Base-by-base conservation (phyloP, 2,888 invertebrate genomes). In the Pediacus dermestoides region DNA sequence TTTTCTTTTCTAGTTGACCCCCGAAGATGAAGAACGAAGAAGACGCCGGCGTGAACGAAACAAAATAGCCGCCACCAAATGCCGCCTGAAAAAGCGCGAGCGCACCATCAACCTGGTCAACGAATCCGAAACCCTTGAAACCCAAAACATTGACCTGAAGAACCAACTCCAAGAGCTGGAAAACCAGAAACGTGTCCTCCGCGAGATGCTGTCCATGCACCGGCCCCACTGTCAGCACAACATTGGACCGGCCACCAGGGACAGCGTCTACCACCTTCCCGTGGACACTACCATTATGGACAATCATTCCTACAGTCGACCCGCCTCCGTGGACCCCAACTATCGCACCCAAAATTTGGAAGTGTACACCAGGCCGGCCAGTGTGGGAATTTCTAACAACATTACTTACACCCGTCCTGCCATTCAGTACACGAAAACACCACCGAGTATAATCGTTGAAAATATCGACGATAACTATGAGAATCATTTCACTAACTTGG, bases 11-110 rank as follows among this genome's bases (percentile, higher is more conserved):
- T n/a, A 88, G 88, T 71, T 92, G 50, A 92, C 93, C 6, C 87
- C 88, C 31, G 92, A 92, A 73, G 92, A 92, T 63, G 92, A 92
- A 71, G 92, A 91, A 63, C 77, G 92, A 18, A 77, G 92, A 39
- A 74, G 87, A 42, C 77, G 90, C 39, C 76, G 93, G 60, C 80
- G 93, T 58, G 93, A 93, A 70, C 76, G 92, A 54, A 93, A 93
- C 70, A 93, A 93, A 74, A 88, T 93, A 49, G 93, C 93, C 34
- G 93, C 93, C 41, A 93, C 93, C 7, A 93, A 93, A 69, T 93
- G 93, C 65, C 81, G 93, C 51, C 79, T 92, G 76, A 93, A 93
- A 77, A 93, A 93, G 68, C 83, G 92, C 22, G 90, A 91, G 64
- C 80, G 88, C 50, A 91, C 90, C 1, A 82, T 83, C 55, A 89